Evolutionary conservation across 2,888 invertebrate species (phyloP).

Genomic region (Coleophora flavipennella): DNA sequence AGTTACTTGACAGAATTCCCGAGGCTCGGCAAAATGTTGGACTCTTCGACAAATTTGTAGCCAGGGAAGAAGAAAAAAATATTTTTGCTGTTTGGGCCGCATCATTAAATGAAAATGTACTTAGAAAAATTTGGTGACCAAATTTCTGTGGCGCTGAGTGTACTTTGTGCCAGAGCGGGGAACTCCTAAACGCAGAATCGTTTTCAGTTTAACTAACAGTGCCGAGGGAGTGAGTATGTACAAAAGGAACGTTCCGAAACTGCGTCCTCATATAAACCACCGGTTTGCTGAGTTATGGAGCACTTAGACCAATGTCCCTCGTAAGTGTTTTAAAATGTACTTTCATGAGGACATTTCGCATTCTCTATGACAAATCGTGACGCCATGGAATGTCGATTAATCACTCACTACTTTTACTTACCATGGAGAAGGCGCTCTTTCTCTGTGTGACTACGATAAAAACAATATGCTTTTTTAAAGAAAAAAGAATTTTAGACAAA

Average conservation of each 20-base stretch:
- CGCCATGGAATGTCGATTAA: not conserved
- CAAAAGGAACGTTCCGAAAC: constrained; percentile 15
- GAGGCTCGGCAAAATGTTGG: no score
- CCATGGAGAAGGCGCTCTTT: no score
- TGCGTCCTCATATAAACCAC: constrained; percentile 29
- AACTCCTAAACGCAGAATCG: constrained; percentile 18
- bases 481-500: no score
- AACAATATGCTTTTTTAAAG: no score
- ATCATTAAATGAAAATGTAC: no score
- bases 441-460: no score
- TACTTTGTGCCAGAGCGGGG: constrained; percentile 2
- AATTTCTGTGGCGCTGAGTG: no score
- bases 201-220: constrained; percentile 18
- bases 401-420: not conserved
- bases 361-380: constrained; percentile 3
- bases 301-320: constrained; percentile 43
- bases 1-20: no score
- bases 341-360: constrained; percentile 22
- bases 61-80: no score
- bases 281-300: constrained; percentile 41
- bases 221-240: not conserved
- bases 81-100: no score
- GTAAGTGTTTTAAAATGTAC: constrained; percentile 40
- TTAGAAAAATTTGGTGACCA: no score
- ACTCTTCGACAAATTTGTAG: no score